Percentiles rank a stretch among this genome's conserved stretches.
Conservation (phyloP, 2,888 invertebrate genomes). For the Agriopis leucophaearia region DNA sequence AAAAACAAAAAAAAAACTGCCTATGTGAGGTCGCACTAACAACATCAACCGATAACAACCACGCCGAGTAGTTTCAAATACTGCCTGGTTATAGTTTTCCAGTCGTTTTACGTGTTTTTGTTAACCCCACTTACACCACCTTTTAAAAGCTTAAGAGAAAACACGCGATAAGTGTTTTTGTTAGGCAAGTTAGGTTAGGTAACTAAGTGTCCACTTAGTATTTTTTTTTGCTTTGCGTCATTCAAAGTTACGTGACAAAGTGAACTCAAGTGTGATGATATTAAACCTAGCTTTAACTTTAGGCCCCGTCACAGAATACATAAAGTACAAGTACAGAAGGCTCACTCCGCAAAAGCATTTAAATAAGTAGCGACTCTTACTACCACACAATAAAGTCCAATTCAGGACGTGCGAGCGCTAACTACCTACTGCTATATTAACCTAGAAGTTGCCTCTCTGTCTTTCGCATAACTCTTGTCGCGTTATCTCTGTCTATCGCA, state of each 20-base stretch:
- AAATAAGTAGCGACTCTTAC: too few species aligned
- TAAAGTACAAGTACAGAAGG: too few species aligned
- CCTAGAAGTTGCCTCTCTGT: too few species aligned
- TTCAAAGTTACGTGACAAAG: background rate
- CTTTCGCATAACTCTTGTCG: too few species aligned
- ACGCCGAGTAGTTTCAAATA: background rate
- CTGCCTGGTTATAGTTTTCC: background rate
- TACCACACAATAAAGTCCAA: too few species aligned
- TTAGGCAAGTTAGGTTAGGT: background rate
- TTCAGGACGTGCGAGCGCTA: too few species aligned
- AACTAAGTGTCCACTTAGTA: background rate
- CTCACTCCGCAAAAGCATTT: too few species aligned
- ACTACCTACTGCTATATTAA: too few species aligned
- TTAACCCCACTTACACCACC: background rate
- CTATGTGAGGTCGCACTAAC: background rate
- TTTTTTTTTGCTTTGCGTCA: background rate
- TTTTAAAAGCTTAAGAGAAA: constrained; percentile 1
- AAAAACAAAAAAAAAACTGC: background rate
- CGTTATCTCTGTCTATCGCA: too few species aligned
- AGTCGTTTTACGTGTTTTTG: constrained; percentile 1
- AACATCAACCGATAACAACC: constrained; percentile 2
- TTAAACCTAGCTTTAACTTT: background rate
- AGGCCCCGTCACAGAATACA: too few species aligned
- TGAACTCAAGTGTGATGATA: background rate
- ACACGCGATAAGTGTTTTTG: background rate